Base-by-base conservation (phyloP, 2,888 invertebrate genomes). In the Galerucella pusilla region DNA sequence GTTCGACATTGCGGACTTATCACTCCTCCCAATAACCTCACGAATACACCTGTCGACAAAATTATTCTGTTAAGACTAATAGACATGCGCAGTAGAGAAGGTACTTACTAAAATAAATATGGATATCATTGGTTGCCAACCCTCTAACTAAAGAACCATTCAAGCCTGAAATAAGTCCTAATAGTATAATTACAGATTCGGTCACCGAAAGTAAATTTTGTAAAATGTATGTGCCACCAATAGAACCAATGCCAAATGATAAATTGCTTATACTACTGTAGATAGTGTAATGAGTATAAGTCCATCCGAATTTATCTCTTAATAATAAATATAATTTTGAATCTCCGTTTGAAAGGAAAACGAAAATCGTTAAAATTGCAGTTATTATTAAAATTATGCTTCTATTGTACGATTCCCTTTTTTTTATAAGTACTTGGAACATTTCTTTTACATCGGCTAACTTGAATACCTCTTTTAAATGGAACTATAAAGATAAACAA, bases 281-380 rank as follows among this genome's bases (percentile, higher is more conserved):
- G 52, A 88, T 86, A 0, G 92, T 93, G 80, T 89, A 93, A 45
- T 91, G 88, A 69, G 89, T 86, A 49, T 93, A 87, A 16, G 91
- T 88, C 94, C 94, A 94, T 25, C 90, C 88, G 60, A 94, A 90
- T 81, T 91, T 91, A 54, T 90, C 89, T 76, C 92, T 90, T 7
- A 91, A 86, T 81, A 92, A 94, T 80, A 93, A 82, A 82, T 91
- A 94, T 66, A 90, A 89, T n/a, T 94, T 88, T 11, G 86, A 82
- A 16, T 85, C 74, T n/a, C 91, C 92, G 77, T 89, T 88, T 4
- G 88, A 76, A 12, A 87, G 82, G 72, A 89, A 84, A 54, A 88
- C 84, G 28, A 82, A 83, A 1, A 89, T 71, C 10, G 86, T 81
- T 75, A 88, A 84, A 1, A 88, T 85, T 4, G 86, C 68, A 35